A percentile compares a stretch with the other conserved stretches of the same genome.
These are phyloP conservation scores for Cryptus armator DNA, from an alignment of 2,888 invertebrate species.

Conservation along the genomic window DNA sequence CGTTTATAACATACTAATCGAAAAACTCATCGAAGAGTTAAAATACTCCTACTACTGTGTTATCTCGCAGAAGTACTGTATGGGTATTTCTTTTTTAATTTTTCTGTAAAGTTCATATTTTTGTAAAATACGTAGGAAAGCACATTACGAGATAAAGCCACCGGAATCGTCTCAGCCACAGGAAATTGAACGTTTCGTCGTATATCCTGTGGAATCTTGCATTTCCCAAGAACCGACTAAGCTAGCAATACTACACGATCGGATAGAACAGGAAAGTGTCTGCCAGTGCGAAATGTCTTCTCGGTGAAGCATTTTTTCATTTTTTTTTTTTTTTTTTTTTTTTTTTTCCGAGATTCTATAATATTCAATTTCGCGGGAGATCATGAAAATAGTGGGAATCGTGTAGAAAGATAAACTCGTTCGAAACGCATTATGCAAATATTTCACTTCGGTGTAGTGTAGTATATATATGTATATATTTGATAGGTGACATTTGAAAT, in stretches of 20 bases:
- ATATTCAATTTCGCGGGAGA: not conserved
- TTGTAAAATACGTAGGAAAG: constrained; percentile 33
- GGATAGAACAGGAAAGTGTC: not conserved
- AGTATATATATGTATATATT: not conserved
- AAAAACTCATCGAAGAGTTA: too few species aligned
- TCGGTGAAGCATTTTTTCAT: not conserved
- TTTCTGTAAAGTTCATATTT: not conserved
- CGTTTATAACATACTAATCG: too few species aligned
- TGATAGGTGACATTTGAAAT: constrained; percentile 1
- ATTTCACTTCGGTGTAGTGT: not conserved
- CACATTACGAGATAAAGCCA: constrained; percentile 14
- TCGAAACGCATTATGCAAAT: constrained; percentile 14
- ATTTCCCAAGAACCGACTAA: not conserved
- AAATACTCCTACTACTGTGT: too few species aligned
- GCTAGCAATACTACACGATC: not conserved
- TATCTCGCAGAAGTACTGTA: too few species aligned
- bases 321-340: not conserved
- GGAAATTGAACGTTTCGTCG: constrained; percentile 46
- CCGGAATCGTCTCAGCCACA: constrained; percentile 54
- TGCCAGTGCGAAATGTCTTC: constrained; percentile 1
- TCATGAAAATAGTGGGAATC: not conserved
- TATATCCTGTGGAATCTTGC: constrained; percentile 4
- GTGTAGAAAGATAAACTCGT: not conserved
- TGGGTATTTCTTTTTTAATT: not conserved
- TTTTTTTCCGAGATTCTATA: not conserved